Percentiles rank a stretch among this genome's conserved stretches.
These are phyloP conservation scores for Nephrotoma guestfalica DNA, from an alignment of 2,888 invertebrate genomes.

Conservation along the genomic window DNA sequence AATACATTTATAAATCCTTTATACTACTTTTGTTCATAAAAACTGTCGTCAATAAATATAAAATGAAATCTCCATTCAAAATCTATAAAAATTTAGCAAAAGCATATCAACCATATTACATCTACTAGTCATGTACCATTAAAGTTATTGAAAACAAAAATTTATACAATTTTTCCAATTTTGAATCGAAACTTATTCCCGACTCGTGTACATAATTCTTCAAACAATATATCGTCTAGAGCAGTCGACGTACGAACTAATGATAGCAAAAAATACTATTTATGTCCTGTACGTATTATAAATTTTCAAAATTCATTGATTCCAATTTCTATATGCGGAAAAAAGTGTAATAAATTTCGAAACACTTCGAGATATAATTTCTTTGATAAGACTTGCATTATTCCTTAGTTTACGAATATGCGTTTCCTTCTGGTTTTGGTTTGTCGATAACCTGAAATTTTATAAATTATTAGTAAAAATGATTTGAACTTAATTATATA, in stretches of 20 bases:
- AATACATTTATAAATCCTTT: neutral
- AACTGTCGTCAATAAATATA: neutral
- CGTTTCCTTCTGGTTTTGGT: neutral
- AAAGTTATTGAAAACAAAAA: neutral
- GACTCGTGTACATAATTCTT: neutral
- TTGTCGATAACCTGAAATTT: neutral
- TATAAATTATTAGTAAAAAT: neutral
- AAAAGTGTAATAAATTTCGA: neutral
- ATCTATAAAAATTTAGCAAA: neutral
- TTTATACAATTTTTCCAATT: neutral
- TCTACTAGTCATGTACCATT: neutral
- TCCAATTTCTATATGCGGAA: neutral
- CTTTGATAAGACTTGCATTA: neutral
- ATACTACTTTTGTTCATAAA: neutral
- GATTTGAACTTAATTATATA: too few relatives aligned
- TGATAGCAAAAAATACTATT: neutral
- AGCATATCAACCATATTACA: neutral
- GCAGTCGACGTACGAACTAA: neutral
- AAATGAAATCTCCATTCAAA: neutral
- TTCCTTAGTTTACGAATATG: neutral
- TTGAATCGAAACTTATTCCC: neutral
- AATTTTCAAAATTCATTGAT: neutral
- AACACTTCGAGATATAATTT: neutral
- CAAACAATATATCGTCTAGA: neutral
- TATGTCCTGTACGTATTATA: neutral